These are phyloP conservation scores for Microtus oregoni DNA, from an alignment of 2,113 vertebrate species.

Conservation along the genomic window DNA sequence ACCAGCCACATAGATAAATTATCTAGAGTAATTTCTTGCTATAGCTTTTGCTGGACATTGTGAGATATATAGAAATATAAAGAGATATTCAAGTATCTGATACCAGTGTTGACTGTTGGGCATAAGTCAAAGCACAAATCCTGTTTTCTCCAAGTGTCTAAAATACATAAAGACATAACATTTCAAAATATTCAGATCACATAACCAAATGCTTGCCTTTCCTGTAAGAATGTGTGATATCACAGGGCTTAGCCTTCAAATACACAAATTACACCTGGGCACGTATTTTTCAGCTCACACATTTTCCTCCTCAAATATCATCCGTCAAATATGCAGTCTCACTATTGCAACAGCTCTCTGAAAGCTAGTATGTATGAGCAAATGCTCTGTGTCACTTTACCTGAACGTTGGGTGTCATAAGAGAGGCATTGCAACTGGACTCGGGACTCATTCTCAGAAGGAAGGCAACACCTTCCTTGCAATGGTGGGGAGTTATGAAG, in stretches of 20 bases:
- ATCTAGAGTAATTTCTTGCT: not conserved
- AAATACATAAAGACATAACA: slow-evolving; percentile 8
- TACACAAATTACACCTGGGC: not conserved
- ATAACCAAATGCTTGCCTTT: not conserved
- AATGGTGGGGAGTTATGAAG: not conserved
- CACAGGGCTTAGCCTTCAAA: not conserved
- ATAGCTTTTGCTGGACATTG: slow-evolving; percentile 16
- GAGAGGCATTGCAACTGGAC: not conserved
- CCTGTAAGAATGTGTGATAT: not conserved
- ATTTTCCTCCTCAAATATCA: not conserved
- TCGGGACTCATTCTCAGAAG: not conserved
- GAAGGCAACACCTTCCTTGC: too few relatives aligned
- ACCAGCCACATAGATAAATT: not conserved
- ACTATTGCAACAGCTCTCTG: not conserved
- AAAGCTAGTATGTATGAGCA: not conserved
- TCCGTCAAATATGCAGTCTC: not conserved
- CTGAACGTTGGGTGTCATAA: not conserved
- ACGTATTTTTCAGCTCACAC: not conserved
- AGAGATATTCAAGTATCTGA: not conserved
- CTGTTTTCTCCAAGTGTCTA: slow-evolving; percentile 38
- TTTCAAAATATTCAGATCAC: not conserved
- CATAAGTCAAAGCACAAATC: not conserved
- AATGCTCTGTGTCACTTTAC: not conserved
- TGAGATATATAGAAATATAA: not conserved
- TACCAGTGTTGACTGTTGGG: not conserved